Percentiles rank a stretch among this genome's conserved stretches.
Conservation (phyloP, 2,888 invertebrate genomes). For the Lasioglossum vierecki region DNA sequence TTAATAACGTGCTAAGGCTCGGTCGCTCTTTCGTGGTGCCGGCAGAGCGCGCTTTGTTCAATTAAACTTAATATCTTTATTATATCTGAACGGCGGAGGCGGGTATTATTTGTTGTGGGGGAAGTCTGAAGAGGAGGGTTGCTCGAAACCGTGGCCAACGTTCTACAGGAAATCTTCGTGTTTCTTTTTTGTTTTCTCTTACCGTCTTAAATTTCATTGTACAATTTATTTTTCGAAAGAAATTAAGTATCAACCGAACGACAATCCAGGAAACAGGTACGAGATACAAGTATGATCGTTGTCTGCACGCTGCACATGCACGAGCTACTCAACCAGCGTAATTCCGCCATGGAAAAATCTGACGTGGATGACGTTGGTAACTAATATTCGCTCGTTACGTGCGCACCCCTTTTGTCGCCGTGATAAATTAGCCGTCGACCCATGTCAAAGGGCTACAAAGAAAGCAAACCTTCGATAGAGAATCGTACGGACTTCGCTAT, state of each 20-base stretch:
- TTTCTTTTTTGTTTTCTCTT: not conserved
- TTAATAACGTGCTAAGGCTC: slow-evolving; percentile 76
- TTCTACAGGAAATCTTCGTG: not conserved
- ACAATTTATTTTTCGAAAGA: not conserved
- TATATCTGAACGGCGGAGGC: slow-evolving; percentile 59
- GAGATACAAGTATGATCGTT: slow-evolving; percentile 26
- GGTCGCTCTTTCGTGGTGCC: slow-evolving; percentile 58
- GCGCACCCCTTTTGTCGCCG: slow-evolving; percentile 70
- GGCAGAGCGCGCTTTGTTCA: slow-evolving; percentile 72
- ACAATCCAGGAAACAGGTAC: slow-evolving; percentile 21
- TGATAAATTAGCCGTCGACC: slow-evolving; percentile 75
- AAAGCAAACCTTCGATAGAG: slow-evolving; percentile 68
- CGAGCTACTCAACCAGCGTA: slow-evolving; percentile 38
- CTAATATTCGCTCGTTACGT: slow-evolving; percentile 73
- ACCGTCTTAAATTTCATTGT: not conserved
- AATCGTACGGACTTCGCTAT: slow-evolving; percentile 66
- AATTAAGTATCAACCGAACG: not conserved
- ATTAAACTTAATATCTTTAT: slow-evolving; percentile 78
- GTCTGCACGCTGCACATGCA: not conserved
- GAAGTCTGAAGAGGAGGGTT: not conserved
- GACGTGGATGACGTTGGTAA: slow-evolving; percentile 67
- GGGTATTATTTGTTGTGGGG: slow-evolving; percentile 68
- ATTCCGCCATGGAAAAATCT: slow-evolving; percentile 64
- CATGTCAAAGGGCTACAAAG: slow-evolving; percentile 71
- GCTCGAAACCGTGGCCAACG: not conserved